Conservation (phyloP, 2,888 invertebrate genomes). For the Cataglyphis albicans region DNA sequence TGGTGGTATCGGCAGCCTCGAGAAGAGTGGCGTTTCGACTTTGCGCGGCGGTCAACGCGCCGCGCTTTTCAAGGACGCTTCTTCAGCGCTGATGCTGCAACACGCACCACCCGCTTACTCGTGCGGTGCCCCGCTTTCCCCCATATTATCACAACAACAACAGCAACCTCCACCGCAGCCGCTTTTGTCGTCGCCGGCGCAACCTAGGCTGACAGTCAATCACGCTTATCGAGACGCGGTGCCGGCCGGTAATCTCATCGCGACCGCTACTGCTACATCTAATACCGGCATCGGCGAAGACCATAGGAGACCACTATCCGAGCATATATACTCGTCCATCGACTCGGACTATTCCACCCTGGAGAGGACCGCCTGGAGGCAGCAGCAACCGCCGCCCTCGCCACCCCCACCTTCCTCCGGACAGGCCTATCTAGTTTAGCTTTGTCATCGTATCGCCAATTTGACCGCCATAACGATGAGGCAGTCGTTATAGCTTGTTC, state of each 20-base stretch:
- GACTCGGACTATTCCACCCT: slow-evolving; percentile 95
- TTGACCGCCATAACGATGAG: neutral
- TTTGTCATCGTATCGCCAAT: neutral
- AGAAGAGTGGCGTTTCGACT: slow-evolving; percentile 87
- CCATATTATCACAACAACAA: slow-evolving; percentile 82
- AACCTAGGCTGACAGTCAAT: slow-evolving; percentile 87
- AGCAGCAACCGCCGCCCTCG: slow-evolving; percentile 86
- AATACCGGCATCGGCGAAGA: slow-evolving; percentile 78
- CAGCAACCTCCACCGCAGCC: slow-evolving; percentile 87
- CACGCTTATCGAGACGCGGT: slow-evolving; percentile 83
- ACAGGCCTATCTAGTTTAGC: slow-evolving; percentile 86
- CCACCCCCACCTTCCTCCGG: slow-evolving; percentile 86
- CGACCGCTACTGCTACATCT: slow-evolving; percentile 74
- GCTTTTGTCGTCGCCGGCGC: slow-evolving; percentile 89
- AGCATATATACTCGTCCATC: slow-evolving; percentile 96
- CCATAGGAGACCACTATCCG: slow-evolving; percentile 90
- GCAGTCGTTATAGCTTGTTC: neutral
- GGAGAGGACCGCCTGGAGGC: slow-evolving; percentile 89
- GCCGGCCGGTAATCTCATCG: slow-evolving; percentile 78
- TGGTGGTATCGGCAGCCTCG: slow-evolving; percentile 75
- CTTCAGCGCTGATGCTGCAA: slow-evolving; percentile 84
- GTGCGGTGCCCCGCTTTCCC: slow-evolving; percentile 73
- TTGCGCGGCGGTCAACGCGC: slow-evolving; percentile 83
- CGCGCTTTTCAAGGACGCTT: slow-evolving; percentile 82
- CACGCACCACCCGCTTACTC: slow-evolving; percentile 87